A percentile compares a stretch with the other conserved stretches of the same genome.
These are phyloP conservation scores for Eilema depressum DNA, from an alignment of 2,888 invertebrate genomes.

Conservation along the genomic window DNA sequence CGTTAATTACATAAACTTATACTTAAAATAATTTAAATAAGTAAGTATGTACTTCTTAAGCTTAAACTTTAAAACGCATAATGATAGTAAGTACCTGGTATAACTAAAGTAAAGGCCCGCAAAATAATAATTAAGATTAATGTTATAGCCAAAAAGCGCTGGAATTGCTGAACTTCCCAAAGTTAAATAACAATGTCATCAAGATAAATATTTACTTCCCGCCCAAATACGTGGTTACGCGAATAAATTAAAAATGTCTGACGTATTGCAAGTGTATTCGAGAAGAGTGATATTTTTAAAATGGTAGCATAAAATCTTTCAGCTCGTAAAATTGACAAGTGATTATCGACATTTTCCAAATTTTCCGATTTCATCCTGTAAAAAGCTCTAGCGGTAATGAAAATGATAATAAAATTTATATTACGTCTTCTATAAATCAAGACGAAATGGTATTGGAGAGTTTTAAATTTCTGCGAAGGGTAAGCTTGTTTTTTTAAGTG, in stretches of 20 bases:
- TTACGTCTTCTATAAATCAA: constrained; percentile 20
- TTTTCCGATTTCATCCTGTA: constrained; percentile 55
- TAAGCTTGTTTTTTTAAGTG: constrained; percentile 44
- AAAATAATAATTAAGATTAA: background rate
- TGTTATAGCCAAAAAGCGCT: constrained; percentile 47
- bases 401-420: constrained; percentile 37
- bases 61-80: no score
- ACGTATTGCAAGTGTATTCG: background rate
- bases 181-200: constrained; percentile 47
- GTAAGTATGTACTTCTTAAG: no score
- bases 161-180: constrained; percentile 31
- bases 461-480: constrained; percentile 54
- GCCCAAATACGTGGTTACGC: constrained; percentile 57
- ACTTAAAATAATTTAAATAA: no score
- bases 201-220: constrained; percentile 67
- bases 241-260: constrained; percentile 52
- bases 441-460: constrained; percentile 57
- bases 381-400: constrained; percentile 39
- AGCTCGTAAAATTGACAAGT: constrained; percentile 62
- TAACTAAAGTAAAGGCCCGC: background rate
- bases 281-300: constrained; percentile 29
- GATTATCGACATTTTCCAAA: constrained; percentile 56
- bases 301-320: constrained; percentile 54
- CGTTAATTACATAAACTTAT: no score
- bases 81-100: no score